phyloP scores from a whole-genome alignment of 2,888 invertebrate genomes.

The Theretra japonica region DNA sequence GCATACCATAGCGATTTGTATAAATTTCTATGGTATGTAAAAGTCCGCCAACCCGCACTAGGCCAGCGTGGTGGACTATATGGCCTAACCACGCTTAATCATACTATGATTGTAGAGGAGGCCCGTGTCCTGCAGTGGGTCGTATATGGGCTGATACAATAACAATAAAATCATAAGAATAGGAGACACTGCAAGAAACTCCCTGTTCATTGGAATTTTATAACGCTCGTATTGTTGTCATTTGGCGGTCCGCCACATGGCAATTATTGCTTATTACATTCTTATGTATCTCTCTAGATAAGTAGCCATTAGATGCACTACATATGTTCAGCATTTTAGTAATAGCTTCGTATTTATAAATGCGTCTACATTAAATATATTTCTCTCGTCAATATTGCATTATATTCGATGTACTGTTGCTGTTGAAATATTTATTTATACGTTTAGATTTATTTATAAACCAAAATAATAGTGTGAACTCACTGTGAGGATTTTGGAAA shows the following conservation, averaged over 20 bases:
- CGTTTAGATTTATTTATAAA: background rate
- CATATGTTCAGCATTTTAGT: background rate
- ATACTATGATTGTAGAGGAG: no score
- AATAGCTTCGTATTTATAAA: slow-evolving; percentile 9
- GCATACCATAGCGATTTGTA: no score
- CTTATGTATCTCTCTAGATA: background rate
- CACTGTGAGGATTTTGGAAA: no score
- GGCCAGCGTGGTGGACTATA: no score
- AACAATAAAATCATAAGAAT: no score
- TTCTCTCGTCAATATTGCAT: slow-evolving; percentile 7
- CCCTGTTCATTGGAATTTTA: background rate
- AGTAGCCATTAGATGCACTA: background rate
- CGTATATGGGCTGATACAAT: no score
- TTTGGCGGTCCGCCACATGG: background rate
- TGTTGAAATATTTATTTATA: no score
- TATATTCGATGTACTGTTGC: background rate
- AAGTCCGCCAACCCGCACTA: no score
- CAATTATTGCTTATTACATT: background rate
- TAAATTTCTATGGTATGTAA: no score
- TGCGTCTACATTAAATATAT: background rate
- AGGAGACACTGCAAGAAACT: background rate
- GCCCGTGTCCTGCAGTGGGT: no score
- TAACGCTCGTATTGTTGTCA: background rate
- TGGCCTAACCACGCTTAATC: no score
- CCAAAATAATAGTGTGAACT: background rate